Evolutionary conservation across 1,140 invertebrate species (phyloP).

Genomic region (Drosophila grimshawi): DNA sequence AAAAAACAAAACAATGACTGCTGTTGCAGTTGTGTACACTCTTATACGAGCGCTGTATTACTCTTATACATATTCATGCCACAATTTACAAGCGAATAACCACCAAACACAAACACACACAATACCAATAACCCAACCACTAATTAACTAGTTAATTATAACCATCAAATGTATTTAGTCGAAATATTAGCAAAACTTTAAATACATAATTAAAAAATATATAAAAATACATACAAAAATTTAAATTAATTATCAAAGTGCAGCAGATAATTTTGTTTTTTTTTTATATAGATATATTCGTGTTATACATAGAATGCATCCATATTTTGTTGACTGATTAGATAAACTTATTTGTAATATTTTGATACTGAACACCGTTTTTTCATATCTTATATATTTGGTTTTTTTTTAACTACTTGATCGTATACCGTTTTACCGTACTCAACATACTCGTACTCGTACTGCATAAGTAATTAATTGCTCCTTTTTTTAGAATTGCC

Average conservation of each 20-base stretch:
- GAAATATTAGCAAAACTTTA: conserved; percentile 43
- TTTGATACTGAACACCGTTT: conserved; percentile 42
- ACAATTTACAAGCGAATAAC: conserved; percentile 30
- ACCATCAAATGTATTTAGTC: conserved; percentile 56
- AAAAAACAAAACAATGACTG: conserved; percentile 10
- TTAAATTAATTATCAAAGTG: conserved; percentile 30
- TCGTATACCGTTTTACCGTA: conserved; percentile 12
- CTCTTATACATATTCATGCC: conserved; percentile 47
- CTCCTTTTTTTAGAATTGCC: conserved; percentile 11
- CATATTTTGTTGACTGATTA: conserved; percentile 68
- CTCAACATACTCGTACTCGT: conserved; percentile 26
- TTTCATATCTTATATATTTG: neutral
- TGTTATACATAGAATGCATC: conserved; percentile 46
- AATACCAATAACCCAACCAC: conserved; percentile 23
- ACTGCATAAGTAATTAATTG: conserved; percentile 24
- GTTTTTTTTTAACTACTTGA: conserved; percentile 15
- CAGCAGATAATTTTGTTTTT: conserved; percentile 50
- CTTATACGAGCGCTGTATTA: conserved; percentile 39
- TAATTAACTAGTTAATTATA: conserved; percentile 38
- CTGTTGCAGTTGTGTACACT: conserved; percentile 20
- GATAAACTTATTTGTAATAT: conserved; percentile 44
- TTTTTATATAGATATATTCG: conserved; percentile 40
- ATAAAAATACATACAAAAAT: conserved; percentile 34
- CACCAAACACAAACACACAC: conserved; percentile 23
- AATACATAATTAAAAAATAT: conserved; percentile 2